Evolutionary conservation across 2,797 vertebrate species (phyloP), one percentile per base, ranked within the genome.

Genomic region (Bradypodion pumilum): DNA sequence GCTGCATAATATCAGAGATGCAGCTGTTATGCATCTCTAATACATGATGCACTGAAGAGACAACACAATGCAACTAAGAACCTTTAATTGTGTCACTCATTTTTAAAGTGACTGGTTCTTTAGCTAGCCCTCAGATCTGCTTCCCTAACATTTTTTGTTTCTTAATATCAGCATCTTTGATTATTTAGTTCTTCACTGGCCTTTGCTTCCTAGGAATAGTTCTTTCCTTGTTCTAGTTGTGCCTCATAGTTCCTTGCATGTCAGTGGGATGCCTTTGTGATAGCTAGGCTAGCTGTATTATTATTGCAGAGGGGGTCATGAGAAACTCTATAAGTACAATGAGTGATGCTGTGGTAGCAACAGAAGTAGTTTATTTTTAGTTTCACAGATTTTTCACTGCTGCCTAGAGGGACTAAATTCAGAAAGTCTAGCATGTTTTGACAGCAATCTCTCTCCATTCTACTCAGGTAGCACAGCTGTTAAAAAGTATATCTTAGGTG

Each of bases 401-500:
- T 52, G 35, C 6, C 23, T 35, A 46, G 69, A 29, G 10, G n/a
- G 12, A 59, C 19, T 44, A 12, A 85, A 37, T 49, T 10, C 78
- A 81, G 70, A n/a, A 63, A 81, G 80, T 65, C 12, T n/a, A 56
- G 5, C 2, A 83, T 7, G 2, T 23, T 88, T 82, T 85, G 0
- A 42, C 52, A 19, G 25, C 63, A 78, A 79, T 5, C 5, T 69
- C 69, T 60, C 32, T 79, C 40, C 0, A 42, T 12, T 44, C 46
- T 0, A 19, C 6, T 9, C 65, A 77, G 29, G 37, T 68, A 69
- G 63, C 37, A 29, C 63, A 83, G 73, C 81, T 42, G 35, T 74
- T 21, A 74, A 85, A 85, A 85, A 15, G 25, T 44, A 4, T 73
- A 19, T n/a, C n/a, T n/a, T 44, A 80, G 72, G 49, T 46, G 65